Conservation (phyloP, 2,888 invertebrate genomes). For the Heliconius ismenius region DNA sequence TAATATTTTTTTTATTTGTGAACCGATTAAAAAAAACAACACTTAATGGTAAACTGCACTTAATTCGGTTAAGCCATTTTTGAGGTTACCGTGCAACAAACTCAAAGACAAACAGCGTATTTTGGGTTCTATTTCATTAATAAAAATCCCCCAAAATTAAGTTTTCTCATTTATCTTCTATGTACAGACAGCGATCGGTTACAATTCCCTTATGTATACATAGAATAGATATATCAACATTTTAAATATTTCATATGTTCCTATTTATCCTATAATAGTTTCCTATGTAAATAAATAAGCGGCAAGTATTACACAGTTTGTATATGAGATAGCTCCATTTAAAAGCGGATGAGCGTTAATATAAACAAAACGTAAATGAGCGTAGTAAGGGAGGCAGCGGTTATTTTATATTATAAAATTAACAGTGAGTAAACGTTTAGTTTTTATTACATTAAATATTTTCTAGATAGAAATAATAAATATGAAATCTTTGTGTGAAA, state of each 20-base stretch:
- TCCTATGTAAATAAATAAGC: conserved; percentile 6
- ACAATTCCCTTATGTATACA: no score
- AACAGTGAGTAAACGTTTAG: not conserved
- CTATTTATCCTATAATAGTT: not conserved
- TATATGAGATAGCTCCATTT: conserved; percentile 12
- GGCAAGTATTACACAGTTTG: conserved; percentile 4
- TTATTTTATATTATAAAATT: not conserved
- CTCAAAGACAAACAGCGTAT: no score
- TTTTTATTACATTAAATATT: no score
- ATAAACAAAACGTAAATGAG: conserved; percentile 15
- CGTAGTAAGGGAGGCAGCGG: not conserved
- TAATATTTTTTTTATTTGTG: no score
- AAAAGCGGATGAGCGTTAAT: conserved; percentile 11
- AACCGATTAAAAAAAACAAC: no score
- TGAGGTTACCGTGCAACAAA: no score
- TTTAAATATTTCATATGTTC: not conserved
- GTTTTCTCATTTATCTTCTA: not conserved
- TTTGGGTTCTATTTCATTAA: no score
- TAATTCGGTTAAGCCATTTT: no score
- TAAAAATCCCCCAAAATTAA: not conserved
- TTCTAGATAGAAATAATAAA: no score
- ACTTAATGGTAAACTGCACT: no score
- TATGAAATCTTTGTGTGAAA: no score
- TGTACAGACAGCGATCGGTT: no score
- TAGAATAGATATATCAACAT: not conserved